Base-by-base conservation (phyloP, 2,888 invertebrate species). In the Troides helena region DNA sequence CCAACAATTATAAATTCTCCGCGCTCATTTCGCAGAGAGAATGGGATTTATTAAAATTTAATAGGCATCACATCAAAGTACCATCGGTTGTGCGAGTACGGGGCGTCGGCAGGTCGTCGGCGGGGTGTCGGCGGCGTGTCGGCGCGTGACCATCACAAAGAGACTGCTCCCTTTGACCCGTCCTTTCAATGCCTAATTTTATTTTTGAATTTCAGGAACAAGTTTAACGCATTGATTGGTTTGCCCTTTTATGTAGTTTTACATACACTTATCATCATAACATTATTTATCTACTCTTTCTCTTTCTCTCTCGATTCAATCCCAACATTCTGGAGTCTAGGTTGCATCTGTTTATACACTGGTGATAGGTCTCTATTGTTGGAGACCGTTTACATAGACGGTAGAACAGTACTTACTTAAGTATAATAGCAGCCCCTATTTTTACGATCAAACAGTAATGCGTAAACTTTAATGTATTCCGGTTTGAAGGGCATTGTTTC, bases 141-240 rank as follows among this genome's bases (percentile, higher is more conserved):
- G 79, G 77, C 76, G 82, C 85, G 85, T 86, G 85, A 81, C 80
- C 80, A 65, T 71, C 74, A 82, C 88, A 87, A 88, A 88, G 86
- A 73, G 82, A 84, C 78, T 74, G 75, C 80, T 82, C 76, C 82
- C 86, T 87, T 87, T 86, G 85, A 83, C 79, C 78, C 76, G 74
- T 75, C 76, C 75, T 75, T 75, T 72, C 75, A 79, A 78, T 78
- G 76, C 80, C 78, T 81, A 61, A 70, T 75, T 75, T 71, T 71
- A 73, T 74, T 74, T 77, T 73, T 76, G 73, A 76, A 74, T 76
- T 74, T 71, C 72, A 62, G 70, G 70, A 73, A 75, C 72, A 67
- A 65, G 72, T 68, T 72, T 75, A 73, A 74, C 69, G 63, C 70
- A 68, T 76, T 76, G 75, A 74, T 77, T 77, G 73, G 30, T 72